Conservation (phyloP, 2,797 vertebrate genomes). For the Avahi laniger region DNA sequence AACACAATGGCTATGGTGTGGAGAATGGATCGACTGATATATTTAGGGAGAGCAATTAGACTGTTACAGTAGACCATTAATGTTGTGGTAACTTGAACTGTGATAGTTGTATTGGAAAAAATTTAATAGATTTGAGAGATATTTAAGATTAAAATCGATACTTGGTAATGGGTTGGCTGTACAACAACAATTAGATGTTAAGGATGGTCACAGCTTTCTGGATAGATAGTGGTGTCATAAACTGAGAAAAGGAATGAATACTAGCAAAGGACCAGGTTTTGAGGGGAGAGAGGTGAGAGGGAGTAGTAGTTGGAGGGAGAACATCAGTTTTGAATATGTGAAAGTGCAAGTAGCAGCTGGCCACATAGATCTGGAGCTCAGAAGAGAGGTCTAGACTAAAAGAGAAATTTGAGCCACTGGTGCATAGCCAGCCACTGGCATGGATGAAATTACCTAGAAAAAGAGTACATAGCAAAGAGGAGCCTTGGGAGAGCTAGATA, state of each 20-base stretch:
- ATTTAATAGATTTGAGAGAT: neutral
- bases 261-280: neutral
- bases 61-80: neutral
- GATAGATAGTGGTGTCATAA: neutral
- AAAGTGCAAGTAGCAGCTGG: neutral
- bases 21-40: neutral
- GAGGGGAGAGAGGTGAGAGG: neutral
- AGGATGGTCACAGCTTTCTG: neutral
- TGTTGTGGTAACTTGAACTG: neutral
- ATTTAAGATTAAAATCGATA: neutral
- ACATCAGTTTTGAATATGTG: neutral
- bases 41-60: neutral
- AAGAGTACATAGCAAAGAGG: neutral
- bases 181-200: neutral
- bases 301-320: neutral
- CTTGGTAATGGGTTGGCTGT: neutral
- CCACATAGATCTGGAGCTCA: neutral
- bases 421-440: neutral
- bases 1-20: neutral
- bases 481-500: neutral
- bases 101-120: neutral
- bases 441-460: neutral
- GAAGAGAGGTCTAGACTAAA: neutral
- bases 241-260: neutral
- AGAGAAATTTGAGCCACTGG: neutral